phyloP scores from a whole-genome alignment of 2,797 vertebrate genomes.

The Emys orbicularis region DNA sequence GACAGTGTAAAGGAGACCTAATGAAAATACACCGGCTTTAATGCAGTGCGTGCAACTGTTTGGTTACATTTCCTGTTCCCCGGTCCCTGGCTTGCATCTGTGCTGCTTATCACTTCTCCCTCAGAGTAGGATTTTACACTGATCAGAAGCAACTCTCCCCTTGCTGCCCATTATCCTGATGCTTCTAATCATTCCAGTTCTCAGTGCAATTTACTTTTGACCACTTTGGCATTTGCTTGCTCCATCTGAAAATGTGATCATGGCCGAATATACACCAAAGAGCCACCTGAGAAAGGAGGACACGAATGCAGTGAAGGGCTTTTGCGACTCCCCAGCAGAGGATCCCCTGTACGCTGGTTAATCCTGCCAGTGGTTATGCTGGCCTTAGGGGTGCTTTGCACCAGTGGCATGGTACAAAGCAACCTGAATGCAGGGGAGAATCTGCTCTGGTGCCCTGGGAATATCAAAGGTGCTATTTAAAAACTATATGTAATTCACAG shows the following conservation, averaged over 20 bases:
- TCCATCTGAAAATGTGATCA: neutral
- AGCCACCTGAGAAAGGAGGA: neutral
- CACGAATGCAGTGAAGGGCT: neutral
- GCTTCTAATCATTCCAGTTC: too few species aligned
- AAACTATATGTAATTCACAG: fast-evolving
- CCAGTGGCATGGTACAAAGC: neutral
- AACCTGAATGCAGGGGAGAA: neutral
- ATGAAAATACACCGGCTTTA: too few species aligned
- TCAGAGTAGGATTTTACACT: neutral
- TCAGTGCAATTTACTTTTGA: neutral
- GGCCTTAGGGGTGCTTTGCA: too few species aligned
- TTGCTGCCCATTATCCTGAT: neutral
- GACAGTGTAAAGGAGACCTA: neutral
- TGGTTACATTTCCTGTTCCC: too few species aligned
- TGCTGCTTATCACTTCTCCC: neutral
- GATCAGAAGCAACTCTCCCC: neutral
- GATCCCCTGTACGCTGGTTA: neutral
- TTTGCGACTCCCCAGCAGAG: neutral
- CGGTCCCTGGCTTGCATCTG: neutral
- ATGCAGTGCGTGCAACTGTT: too few species aligned
- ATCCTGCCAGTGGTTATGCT: too few species aligned
- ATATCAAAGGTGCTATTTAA: too few species aligned
- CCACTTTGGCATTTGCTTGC: neutral
- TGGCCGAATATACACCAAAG: neutral
- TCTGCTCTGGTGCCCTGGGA: neutral